phyloP scores from a whole-genome alignment of 2,888 invertebrate species.

The Apotomis capreana region DNA sequence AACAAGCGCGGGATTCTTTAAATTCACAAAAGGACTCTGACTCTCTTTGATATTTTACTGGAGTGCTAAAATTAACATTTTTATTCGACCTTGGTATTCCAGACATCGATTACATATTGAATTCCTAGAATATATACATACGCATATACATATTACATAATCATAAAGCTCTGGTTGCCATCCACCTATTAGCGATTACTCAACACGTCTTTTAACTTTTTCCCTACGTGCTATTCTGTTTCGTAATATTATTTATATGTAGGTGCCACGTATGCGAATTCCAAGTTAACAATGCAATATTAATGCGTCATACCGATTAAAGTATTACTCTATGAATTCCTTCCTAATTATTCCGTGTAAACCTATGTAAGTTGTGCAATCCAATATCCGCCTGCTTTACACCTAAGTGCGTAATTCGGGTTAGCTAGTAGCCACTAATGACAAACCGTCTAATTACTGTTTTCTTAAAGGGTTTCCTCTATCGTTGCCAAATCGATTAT shows the following conservation, averaged over 20 bases:
- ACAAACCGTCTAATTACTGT: conserved; percentile 10
- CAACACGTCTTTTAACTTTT: conserved; percentile 41
- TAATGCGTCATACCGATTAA: conserved; percentile 57
- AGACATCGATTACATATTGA: conserved; percentile 30
- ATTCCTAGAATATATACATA: conserved; percentile 29
- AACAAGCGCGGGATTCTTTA: conserved; percentile 61
- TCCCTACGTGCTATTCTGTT: conserved; percentile 25
- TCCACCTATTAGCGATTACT: conserved; percentile 17
- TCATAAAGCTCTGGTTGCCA: conserved; percentile 13
- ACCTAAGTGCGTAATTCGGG: conserved; percentile 6
- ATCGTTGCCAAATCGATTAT: conserved; percentile 26
- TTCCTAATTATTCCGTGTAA: conserved; percentile 51
- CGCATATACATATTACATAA: conserved; percentile 6
- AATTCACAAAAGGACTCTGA: conserved; percentile 66
- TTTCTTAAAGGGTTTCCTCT: conserved; percentile 22
- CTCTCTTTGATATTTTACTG: conserved; percentile 48
- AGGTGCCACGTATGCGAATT: conserved; percentile 61
- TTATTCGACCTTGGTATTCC: conserved; percentile 49
- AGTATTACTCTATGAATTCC: conserved; percentile 58
- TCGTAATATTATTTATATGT: conserved; percentile 19
- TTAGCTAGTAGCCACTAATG: conserved; percentile 27
- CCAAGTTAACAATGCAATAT: conserved; percentile 49
- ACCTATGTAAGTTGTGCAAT: conserved; percentile 26
- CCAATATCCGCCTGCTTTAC: conserved; percentile 24
- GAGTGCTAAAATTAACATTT: conserved; percentile 51